Base-by-base conservation (phyloP, 2,888 invertebrate genomes). In the Neoascia interrupta region DNA sequence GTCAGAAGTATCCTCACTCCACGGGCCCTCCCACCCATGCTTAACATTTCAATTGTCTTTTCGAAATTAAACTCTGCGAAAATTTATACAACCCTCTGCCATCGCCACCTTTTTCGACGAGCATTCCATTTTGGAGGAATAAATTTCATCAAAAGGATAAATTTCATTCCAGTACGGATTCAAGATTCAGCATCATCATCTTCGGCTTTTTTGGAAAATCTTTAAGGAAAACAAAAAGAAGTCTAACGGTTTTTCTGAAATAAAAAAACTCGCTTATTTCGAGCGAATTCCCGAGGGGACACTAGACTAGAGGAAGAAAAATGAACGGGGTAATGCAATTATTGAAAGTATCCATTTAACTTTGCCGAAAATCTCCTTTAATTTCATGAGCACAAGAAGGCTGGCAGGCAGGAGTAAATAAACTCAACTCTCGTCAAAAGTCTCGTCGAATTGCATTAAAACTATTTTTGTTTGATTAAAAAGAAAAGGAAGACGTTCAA, bases 301-400 rank as follows among this genome's bases (percentile, higher is more conserved):
- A 79, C 61, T 79, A 51, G 37, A 58, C 5, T 6, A 3, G 18
- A 34, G 31, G 43, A 28, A 72, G 58, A 76, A 39, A 66, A 61
- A 61, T 54, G 66, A 79, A 68, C 79, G 72, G 72, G 73, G 79
- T 79, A 79, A 79, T 73, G 73, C 73, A 79, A 79, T 79, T 73
- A 79, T 79, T 61, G 79, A 73, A 79, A 79, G 79, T 79, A 79
- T 79, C 79, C 72, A 79, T 72, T 79, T 66, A 79, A 73, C 66
- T 72, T 79, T 79, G 72, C 43, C 72, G 61, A 79, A 79, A 79
- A 79, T 79, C 72, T 68, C 41, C 61, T 61, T 72, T 79, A 72
- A 79, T 72, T 79, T 61, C 19, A 39, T 37, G 18, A 39, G 39
- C 21, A 31, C 41, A 8, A 6, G 10, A 15, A 21, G 53, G 21